Evolutionary conservation across 1,140 invertebrate species (phyloP), one percentile per base, ranked within the genome.

Genomic region (Ganaspis sp.): DNA sequence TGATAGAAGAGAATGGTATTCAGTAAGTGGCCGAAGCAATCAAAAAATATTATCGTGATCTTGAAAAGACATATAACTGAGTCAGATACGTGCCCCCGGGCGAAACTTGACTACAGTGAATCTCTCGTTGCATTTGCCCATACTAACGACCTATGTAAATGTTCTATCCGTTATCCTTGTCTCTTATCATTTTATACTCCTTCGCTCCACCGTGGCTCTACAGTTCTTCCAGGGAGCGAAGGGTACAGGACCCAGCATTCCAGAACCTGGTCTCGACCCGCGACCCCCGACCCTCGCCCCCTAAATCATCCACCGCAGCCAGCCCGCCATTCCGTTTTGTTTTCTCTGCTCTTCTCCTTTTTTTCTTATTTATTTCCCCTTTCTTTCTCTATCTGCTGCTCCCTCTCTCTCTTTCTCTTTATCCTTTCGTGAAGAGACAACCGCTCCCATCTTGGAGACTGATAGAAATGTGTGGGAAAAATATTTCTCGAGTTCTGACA

Each of bases 301-400:
- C 88, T 90, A 90, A 90, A 90, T 90, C 89, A 90, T 90, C 88
- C 88, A 89, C 86, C 87, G 85, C 81, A 77, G 85, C 86, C 86
- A 87, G 85, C 79, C 85, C 85, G 86, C 86, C 87, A 89, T 88
- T 87, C 81, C 82, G 85, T 89, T 89, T 88, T 87, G 85, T 87
- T 88, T 87, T 85, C 83, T 87, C 80, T 78, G 64, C 69, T 70
- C 42, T 75, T 75, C 29, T 76, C 76, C 81, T 79, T 78, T 80
- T 83, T 79, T 83, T 78, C 81, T 74, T 83, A 84, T 84, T 80
- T 84, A 72, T 70, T 69, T 73, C 76, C 54, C 74, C 53, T 79
- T 75, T 81, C 77, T 83, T 76, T 76, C 70, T 71, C 11, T 49
- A 37, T 69, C 76, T 78, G 75, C 69, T 40, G 73, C 45, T 79